Percentiles rank a stretch among this genome's conserved stretches.
Conservation (phyloP, 2,888 invertebrate species). For the Drosophila phalerata region DNA sequence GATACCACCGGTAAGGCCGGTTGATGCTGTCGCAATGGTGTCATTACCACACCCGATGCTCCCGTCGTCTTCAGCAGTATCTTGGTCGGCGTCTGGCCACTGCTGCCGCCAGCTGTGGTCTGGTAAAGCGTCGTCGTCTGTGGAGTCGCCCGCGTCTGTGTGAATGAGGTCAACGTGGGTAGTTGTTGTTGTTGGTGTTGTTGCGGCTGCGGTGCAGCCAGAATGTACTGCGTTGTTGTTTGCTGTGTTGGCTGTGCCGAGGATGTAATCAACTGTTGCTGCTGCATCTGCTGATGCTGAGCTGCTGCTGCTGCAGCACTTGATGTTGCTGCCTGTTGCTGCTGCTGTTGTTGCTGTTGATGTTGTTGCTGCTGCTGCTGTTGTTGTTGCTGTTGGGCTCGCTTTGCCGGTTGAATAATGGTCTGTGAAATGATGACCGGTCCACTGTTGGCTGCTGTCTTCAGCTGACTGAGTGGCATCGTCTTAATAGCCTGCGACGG, state of each 20-base stretch:
- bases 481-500: slow-evolving; percentile 83
- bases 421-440: slow-evolving; percentile 85
- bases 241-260: slow-evolving; percentile 44
- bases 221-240: slow-evolving; percentile 80
- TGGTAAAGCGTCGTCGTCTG: slow-evolving; percentile 83
- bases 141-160: slow-evolving; percentile 77
- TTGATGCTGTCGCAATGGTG: slow-evolving; percentile 75
- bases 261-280: slow-evolving; percentile 39
- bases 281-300: slow-evolving; percentile 48
- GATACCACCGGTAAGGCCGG: slow-evolving; percentile 68
- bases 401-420: slow-evolving; percentile 85
- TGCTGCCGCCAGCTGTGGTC: slow-evolving; percentile 73
- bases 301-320: slow-evolving; percentile 45
- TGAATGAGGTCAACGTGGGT: slow-evolving; percentile 83
- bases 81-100: slow-evolving; percentile 83
- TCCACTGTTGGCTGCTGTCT: slow-evolving; percentile 83
- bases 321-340: slow-evolving; percentile 55
- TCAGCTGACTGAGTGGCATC: slow-evolving; percentile 83
- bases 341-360: slow-evolving; percentile 54
- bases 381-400: slow-evolving; percentile 70
- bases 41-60: slow-evolving; percentile 83
- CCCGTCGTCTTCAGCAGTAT: slow-evolving; percentile 85
- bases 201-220: slow-evolving; percentile 80
- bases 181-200: slow-evolving; percentile 63
- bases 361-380: slow-evolving; percentile 62